phyloP scores from a whole-genome alignment of 2,888 invertebrate species.

The Diarsia brunnea region DNA sequence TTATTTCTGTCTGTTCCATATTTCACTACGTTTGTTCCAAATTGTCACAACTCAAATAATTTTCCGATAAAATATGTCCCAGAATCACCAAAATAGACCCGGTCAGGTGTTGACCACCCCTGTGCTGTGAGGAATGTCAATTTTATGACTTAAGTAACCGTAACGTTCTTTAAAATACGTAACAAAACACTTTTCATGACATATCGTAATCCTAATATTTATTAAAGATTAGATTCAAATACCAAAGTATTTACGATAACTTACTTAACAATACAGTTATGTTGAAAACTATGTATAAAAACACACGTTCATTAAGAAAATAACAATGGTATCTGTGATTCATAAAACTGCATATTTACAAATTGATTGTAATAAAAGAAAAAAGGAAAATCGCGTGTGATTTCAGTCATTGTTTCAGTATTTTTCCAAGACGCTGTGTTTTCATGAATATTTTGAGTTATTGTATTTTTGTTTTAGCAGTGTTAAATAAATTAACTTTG shows the following conservation, averaged over 20 bases:
- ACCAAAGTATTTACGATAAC: constrained; percentile 38
- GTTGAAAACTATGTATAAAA: constrained; percentile 7
- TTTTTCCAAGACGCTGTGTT: constrained; percentile 2
- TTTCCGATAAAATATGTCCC: not conserved
- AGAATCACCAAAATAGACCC: not conserved
- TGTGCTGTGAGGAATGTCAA: not conserved
- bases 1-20: not conserved
- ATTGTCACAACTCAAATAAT: not conserved
- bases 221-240: constrained; percentile 40
- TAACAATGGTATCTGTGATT: constrained; percentile 27
- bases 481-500: not conserved
- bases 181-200: constrained; percentile 12
- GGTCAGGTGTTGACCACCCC: not conserved
- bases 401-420: constrained; percentile 32
- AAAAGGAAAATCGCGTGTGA: constrained; percentile 15
- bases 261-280: constrained; percentile 41
- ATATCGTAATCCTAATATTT: constrained; percentile 51
- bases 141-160: not conserved
- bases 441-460: not conserved
- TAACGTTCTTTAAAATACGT: not conserved
- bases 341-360: constrained; percentile 42
- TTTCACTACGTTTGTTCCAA: not conserved
- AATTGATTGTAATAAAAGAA: constrained; percentile 30
- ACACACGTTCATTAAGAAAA: constrained; percentile 28
- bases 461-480: not conserved